Evolutionary conservation across 1,140 invertebrate species (phyloP).

Genomic region (Hypsibius dujardini): DNA sequence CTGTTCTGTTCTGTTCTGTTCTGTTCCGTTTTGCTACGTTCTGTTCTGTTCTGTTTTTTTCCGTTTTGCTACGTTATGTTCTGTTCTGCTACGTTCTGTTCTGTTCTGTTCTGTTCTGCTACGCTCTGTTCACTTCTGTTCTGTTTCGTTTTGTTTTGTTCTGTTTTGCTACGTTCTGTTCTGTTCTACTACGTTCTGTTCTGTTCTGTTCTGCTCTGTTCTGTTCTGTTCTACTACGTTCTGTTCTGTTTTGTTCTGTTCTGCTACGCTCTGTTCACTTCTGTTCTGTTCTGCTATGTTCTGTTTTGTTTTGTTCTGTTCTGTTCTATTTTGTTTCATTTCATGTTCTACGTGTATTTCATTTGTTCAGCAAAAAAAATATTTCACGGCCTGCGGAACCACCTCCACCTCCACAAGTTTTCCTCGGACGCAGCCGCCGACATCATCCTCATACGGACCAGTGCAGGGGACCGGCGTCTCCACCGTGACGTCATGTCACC

Average conservation of each 20-base stretch:
- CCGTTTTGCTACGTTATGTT: no score
- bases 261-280: background rate
- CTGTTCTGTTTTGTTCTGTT: background rate
- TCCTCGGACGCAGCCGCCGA: background rate
- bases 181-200: no score
- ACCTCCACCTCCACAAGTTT: background rate
- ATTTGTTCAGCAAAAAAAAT: background rate
- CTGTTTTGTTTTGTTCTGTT: background rate
- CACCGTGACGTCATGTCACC: constrained; percentile 14
- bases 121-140: no score
- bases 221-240: no score
- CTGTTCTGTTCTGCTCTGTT: no score
- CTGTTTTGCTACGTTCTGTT: no score
- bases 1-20: no score
- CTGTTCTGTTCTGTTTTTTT: no score
- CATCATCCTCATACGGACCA: background rate
- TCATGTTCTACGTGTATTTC: background rate
- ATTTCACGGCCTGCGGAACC: constrained; percentile 4
- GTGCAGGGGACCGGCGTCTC: background rate
- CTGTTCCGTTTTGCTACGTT: no score
- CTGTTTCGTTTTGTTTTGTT: no score
- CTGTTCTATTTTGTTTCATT: background rate
- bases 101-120: no score
- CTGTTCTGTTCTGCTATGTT: background rate
- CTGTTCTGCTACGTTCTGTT: no score